These are phyloP conservation scores for Aleiodes alternator DNA, from an alignment of 2,888 invertebrate species.

Conservation along the genomic window DNA sequence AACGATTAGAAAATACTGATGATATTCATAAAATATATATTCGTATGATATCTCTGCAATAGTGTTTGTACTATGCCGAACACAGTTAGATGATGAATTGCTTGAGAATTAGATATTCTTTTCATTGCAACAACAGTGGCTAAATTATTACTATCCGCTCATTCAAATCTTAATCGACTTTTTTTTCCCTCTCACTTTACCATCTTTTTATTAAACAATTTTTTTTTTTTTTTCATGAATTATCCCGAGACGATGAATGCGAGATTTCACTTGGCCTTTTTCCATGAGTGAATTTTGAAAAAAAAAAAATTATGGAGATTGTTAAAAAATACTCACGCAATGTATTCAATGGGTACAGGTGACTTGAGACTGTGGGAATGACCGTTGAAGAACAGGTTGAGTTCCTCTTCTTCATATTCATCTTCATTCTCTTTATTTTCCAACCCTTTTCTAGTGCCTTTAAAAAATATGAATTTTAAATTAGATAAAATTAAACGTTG, in stretches of 20 bases:
- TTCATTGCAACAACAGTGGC: constrained; percentile 23
- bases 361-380: constrained; percentile 71
- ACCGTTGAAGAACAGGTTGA: constrained; percentile 72
- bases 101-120: constrained; percentile 65
- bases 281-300: not conserved
- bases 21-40: constrained; percentile 25
- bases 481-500: constrained; percentile 1
- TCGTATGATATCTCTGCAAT: constrained; percentile 38
- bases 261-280: constrained; percentile 24
- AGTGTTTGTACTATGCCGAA: constrained; percentile 59
- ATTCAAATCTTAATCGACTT: constrained; percentile 28
- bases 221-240: not conserved
- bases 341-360: constrained; percentile 68
- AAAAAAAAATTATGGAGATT: constrained; percentile 24
- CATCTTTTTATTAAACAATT: not conserved
- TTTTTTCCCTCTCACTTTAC: constrained; percentile 28
- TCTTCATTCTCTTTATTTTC: constrained; percentile 22
- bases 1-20: constrained; percentile 35
- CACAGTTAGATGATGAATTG: constrained; percentile 69
- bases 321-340: constrained; percentile 46
- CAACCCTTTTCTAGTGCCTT: constrained; percentile 14
- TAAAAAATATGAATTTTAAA: constrained; percentile 30
- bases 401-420: constrained; percentile 47
- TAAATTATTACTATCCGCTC: constrained; percentile 10
- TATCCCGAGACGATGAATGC: constrained; percentile 7